phyloP scores from a whole-genome alignment of 37 sponge, comb jelly and placozoan species.

The Cliona cf. orientalis region DNA sequence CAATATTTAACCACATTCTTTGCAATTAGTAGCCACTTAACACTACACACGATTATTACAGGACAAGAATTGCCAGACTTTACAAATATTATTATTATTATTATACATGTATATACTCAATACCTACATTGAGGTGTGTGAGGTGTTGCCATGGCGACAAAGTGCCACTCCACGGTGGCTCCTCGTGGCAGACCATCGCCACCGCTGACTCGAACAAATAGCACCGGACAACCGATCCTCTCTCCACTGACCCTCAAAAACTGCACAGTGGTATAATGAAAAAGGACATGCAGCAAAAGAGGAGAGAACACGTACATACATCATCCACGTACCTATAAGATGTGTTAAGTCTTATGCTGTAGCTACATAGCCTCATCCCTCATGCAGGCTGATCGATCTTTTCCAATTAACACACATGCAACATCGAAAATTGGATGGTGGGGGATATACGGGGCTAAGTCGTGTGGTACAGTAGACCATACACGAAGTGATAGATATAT shows the following conservation, averaged over 20 bases:
- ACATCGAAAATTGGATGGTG: too few relatives aligned
- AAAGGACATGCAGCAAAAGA: background rate
- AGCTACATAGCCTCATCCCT: too few relatives aligned
- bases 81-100: background rate
- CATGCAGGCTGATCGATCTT: too few relatives aligned
- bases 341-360: too few relatives aligned
- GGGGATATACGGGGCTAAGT: too few relatives aligned
- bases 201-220: constrained; percentile 26
- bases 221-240: constrained; percentile 42
- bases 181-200: constrained; percentile 50
- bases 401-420: too few relatives aligned
- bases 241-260: background rate
- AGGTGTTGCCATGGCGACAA: constrained; percentile 44
- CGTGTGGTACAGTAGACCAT: too few relatives aligned
- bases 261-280: background rate
- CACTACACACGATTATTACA: background rate
- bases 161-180: constrained; percentile 81
- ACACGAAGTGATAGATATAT: too few relatives aligned
- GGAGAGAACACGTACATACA: too few relatives aligned
- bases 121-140: constrained; percentile 12
- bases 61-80: background rate
- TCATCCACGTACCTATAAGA: too few relatives aligned
- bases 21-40: too few relatives aligned
- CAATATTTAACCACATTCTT: too few relatives aligned
- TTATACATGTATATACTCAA: background rate